phyloP scores from a whole-genome alignment of 2,888 invertebrate species.

The Trimorus sp. region DNA sequence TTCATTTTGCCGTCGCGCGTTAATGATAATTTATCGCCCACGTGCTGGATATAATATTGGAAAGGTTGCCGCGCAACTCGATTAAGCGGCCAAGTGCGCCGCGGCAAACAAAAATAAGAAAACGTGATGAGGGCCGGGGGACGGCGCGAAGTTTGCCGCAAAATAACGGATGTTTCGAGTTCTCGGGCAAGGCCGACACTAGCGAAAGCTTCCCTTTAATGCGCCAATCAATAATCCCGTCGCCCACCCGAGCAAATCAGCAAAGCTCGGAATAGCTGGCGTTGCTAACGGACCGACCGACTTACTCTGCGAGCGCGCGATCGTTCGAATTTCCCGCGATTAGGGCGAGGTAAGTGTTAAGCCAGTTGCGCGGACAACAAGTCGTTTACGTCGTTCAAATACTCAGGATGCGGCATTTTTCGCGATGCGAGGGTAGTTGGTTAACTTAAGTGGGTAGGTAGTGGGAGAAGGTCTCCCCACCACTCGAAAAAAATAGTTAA shows the following conservation, averaged over 20 bases:
- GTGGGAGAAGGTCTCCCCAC: no score
- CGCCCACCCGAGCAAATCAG: constrained; percentile 44
- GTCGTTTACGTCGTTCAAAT: no score
- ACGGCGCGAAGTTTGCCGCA: not conserved
- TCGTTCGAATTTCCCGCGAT: not conserved
- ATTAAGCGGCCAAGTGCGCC: constrained; percentile 10
- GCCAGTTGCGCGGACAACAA: no score
- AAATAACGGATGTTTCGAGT: constrained; percentile 51
- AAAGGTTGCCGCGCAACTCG: constrained; percentile 25
- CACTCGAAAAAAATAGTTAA: not conserved
- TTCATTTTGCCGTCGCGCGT: constrained; percentile 33
- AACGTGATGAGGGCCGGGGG: not conserved
- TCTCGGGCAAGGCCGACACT: constrained; percentile 67
- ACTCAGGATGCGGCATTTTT: no score
- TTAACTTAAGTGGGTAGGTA: no score
- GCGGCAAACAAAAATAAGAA: no score
- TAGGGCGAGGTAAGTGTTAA: no score
- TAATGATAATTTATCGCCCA: constrained; percentile 54
- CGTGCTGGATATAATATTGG: constrained; percentile 42
- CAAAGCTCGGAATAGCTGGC: constrained; percentile 53
- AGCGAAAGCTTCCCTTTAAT: constrained; percentile 76
- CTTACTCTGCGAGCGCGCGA: constrained; percentile 17
- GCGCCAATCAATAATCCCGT: constrained; percentile 75
- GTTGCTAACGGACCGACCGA: constrained; percentile 46
- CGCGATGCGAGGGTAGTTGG: no score